Evolutionary conservation across 2,797 vertebrate genomes (phyloP), one percentile per base, ranked within the genome.

Genomic region (Polyboroides typus): DNA sequence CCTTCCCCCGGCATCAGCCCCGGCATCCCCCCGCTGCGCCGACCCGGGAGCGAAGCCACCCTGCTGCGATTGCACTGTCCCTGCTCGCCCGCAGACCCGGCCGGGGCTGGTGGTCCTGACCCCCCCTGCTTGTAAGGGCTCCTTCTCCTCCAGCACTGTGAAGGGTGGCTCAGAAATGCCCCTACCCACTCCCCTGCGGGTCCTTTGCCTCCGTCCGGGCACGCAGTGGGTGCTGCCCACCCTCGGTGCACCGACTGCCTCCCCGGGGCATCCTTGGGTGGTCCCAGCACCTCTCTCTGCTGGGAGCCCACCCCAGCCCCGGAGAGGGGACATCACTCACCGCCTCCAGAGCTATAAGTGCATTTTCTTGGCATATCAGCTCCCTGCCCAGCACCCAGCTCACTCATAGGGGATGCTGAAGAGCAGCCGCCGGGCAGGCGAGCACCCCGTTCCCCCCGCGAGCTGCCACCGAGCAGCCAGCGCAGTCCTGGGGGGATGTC

Each of bases 361-460:
- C 48, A 1, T 55, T 80, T 71, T 23, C 4, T 62, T 40, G 63
- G 40, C 81, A 33, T 62, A 76, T 68, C 90, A 38, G 27, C 63
- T 42, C 73, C 70, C 38, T 1, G 3, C 33, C 48, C 64, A 5
- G 52, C 68, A n/a, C 45, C 36, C 67, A 23, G 44, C 38, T 59
- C 53, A 0, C 45, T 14, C 55, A 1, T 1, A 44, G 58, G 55
- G 14, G 84, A 66, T 5, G n/a, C 89, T 47, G 71, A 20, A 36
- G 71, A 62, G 53, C 56, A 80, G 44, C 55, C 1, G 9, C 31
- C 0, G 7, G 70, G 42, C 11, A 29, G 48, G 60, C 1, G 34
- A 87, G 38, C 62, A 19, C n/a, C 42, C 23, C 0, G 1, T n/a
- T 27, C 12, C 31, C n/a, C 9, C 52, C 5, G 1, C 0, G 8